These are phyloP conservation scores for Cotesia chilonis DNA, from an alignment of 1,140 invertebrate genomes.

Conservation along the genomic window DNA sequence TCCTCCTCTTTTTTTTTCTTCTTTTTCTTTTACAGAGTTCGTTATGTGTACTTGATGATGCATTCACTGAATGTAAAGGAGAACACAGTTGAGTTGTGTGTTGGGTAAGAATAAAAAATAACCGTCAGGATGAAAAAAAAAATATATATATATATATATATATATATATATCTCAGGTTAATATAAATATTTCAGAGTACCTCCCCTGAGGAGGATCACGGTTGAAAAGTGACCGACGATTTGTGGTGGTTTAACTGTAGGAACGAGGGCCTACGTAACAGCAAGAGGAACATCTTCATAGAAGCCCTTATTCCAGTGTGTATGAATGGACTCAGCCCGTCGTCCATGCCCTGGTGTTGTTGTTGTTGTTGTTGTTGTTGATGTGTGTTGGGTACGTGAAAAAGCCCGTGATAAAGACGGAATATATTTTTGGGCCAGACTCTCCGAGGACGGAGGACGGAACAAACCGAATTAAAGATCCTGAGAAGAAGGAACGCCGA, in stretches of 20 bases:
- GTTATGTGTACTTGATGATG: too few species aligned
- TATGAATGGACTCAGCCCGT: constrained; percentile 4
- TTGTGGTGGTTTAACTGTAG: constrained; percentile 7
- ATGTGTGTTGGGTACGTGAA: background rate
- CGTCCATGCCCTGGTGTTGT: too few species aligned
- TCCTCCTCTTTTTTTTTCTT: too few species aligned
- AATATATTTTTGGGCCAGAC: too few species aligned
- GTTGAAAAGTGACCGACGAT: constrained; percentile 18
- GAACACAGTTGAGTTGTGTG: too few species aligned
- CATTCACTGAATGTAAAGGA: too few species aligned
- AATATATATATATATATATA: background rate
- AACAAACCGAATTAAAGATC: constrained; percentile 6
- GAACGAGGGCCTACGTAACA: constrained; percentile 11
- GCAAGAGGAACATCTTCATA: constrained; percentile 35
- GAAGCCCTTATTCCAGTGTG: background rate
- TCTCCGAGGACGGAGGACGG: background rate
- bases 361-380: too few species aligned
- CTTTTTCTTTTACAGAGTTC: too few species aligned
- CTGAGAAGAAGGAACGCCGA: background rate
- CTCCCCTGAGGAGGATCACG: background rate
- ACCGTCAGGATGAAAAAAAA: background rate
- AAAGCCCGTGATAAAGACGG: background rate
- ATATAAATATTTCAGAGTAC: constrained; percentile 20
- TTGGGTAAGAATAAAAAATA: background rate
- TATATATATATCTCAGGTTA: constrained; percentile 17